Evolutionary conservation across 2,888 invertebrate genomes (phyloP).

Genomic region (Tholera decimalis): DNA sequence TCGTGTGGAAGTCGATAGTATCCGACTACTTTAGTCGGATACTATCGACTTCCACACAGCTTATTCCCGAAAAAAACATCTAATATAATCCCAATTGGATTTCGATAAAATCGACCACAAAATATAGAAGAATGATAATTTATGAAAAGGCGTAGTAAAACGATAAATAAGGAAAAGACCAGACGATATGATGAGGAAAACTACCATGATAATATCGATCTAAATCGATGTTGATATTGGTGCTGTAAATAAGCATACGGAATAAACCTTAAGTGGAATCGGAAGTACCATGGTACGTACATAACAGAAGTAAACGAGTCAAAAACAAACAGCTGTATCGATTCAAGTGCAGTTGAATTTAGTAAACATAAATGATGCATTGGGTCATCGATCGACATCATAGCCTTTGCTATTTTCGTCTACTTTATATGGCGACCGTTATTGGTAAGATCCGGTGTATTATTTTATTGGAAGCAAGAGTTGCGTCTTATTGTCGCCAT

Average conservation of each 20-base stretch:
- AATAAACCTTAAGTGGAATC: slow-evolving; percentile 19
- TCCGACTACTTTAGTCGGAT: neutral
- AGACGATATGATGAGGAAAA: slow-evolving; percentile 36
- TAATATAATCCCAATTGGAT: too few species aligned
- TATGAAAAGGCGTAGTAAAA: slow-evolving; percentile 23
- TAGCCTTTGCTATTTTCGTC: slow-evolving; percentile 18
- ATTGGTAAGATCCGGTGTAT: slow-evolving; percentile 16
- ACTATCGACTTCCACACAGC: too few species aligned
- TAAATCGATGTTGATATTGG: slow-evolving; percentile 19
- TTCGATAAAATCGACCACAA: neutral
- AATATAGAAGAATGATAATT: neutral
- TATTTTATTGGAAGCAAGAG: slow-evolving; percentile 9
- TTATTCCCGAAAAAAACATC: too few species aligned
- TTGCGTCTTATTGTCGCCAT: too few species aligned
- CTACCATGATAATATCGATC: slow-evolving; percentile 11
- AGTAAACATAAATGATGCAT: slow-evolving; percentile 44
- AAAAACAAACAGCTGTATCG: slow-evolving; percentile 41
- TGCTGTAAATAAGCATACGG: slow-evolving; percentile 19
- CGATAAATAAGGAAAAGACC: slow-evolving; percentile 20
- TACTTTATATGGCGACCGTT: slow-evolving; percentile 10
- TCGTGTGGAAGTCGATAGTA: neutral
- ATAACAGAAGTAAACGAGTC: slow-evolving; percentile 14
- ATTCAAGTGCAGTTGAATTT: slow-evolving; percentile 33
- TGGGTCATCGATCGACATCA: slow-evolving; percentile 31
- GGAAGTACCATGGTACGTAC: slow-evolving; percentile 5